Base-by-base conservation (phyloP, 2,888 invertebrate species). In the Caenorhabditis japonica region DNA sequence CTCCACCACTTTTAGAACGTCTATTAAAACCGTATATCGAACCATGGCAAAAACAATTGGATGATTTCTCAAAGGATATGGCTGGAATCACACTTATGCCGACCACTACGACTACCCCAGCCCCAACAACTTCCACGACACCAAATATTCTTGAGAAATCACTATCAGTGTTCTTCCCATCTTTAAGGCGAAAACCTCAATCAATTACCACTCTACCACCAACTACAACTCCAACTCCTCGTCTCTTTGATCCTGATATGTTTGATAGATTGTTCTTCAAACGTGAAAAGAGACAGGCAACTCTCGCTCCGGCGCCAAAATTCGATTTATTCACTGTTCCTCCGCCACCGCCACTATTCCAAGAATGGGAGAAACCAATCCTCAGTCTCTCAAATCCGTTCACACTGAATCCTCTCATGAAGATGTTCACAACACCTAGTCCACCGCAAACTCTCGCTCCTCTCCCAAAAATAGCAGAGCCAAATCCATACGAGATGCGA, bases 401-500 rank as follows among this genome's bases (percentile, higher is more conserved):
- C 64, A 84, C 83, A 27, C 72, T 79, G 27, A 83, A 83, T 55
- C 84, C 84, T 0, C 39, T 82, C 5, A 76, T 83, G 79, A 60
- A 75, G n/a, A 68, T 83, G 70, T 84, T 82, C 64, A 82, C 83
- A 1, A 82, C 82, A n/a, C 62, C 62, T 23, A 36, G 53, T 41
- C 69, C 69, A 10, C 69, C 60, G 15, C 47, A 39, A 41, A 69
- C 60, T 8, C 30, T 61, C 2, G 53, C 73, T 8, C 68, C 73
- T 19, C 30, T 68, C 1, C 68, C 68, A 4, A 66, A 64, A 23
- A 46, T 64, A 21, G 38, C 47, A 2, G 61, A 56, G 0, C 55
- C 44, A 15, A 64, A 66, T 13, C 49, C 59, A 5, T 64, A 46
- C 23, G 52, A 55, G 8, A 38, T 60, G 13, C 17, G 33, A 13